phyloP scores from a whole-genome alignment of 2,888 invertebrate genomes.

The Podabrus alpinus region DNA sequence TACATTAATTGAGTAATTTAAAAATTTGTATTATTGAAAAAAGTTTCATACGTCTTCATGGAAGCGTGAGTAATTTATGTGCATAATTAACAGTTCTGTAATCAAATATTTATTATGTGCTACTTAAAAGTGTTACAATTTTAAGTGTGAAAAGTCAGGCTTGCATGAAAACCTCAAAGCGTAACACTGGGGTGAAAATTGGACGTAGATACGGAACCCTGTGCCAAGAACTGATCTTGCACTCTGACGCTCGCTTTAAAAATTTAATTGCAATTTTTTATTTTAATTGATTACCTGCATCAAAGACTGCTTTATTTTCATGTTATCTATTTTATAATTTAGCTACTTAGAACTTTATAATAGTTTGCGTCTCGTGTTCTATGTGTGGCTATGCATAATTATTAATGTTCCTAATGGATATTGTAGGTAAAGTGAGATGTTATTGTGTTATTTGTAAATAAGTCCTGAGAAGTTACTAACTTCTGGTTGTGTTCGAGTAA shows the following conservation, averaged over 20 bases:
- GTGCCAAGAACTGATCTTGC: neutral
- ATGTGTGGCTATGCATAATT: neutral
- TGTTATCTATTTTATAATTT: neutral
- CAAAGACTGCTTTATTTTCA: neutral
- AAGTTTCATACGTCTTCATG: neutral
- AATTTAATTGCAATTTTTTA: neutral
- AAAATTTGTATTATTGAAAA: neutral
- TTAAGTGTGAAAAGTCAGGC: neutral
- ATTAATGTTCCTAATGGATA: neutral
- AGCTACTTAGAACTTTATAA: neutral
- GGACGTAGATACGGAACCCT: slow-evolving; percentile 1
- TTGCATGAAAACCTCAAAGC: slow-evolving; percentile 2
- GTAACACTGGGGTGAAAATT: slow-evolving; percentile 1
- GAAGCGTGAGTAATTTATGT: neutral
- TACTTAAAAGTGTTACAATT: neutral
- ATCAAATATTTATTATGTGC: neutral
- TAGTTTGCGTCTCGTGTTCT: neutral
- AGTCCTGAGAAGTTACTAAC: neutral
- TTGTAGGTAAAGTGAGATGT: neutral
- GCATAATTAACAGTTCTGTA: neutral
- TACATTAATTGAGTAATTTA: neutral
- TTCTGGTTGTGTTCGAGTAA: neutral
- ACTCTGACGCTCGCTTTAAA: neutral
- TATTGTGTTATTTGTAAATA: neutral
- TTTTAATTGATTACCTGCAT: neutral